These are phyloP conservation scores for Lagria hirta DNA, from an alignment of 2,888 invertebrate species.

Conservation along the genomic window DNA sequence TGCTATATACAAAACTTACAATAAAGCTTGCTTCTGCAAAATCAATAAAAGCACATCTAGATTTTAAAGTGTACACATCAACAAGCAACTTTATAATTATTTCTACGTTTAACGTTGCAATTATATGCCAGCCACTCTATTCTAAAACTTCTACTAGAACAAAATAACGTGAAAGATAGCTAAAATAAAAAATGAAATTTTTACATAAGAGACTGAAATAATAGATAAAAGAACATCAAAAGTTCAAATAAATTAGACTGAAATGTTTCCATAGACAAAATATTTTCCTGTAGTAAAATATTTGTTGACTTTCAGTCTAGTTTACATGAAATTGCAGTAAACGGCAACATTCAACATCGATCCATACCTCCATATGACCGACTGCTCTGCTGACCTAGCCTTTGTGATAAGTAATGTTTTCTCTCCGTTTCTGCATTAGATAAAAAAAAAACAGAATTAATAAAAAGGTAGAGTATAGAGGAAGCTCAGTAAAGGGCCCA, in stretches of 20 bases:
- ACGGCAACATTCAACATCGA: conserved; percentile 35
- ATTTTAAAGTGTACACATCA: too few species aligned
- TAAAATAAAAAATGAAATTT: too few species aligned
- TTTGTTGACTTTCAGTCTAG: conserved; percentile 23
- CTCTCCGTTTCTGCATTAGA: conserved; percentile 53
- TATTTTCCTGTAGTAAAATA: conserved; percentile 14
- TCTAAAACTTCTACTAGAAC: conserved; percentile 3
- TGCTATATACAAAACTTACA: too few species aligned
- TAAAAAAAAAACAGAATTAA: conserved; percentile 38
- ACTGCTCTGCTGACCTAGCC: conserved; percentile 55
- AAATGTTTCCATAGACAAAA: conserved; percentile 12
- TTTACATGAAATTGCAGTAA: conserved; percentile 21
- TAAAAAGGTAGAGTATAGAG: conserved; percentile 4
- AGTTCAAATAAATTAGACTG: conserved; percentile 19
- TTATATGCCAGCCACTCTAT: too few species aligned
- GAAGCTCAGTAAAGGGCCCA: too few species aligned
- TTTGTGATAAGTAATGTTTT: conserved; percentile 56
- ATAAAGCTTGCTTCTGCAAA: too few species aligned
- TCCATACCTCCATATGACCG: conserved; percentile 54
- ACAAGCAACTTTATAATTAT: too few species aligned
- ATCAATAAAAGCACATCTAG: too few species aligned
- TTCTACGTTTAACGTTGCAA: too few species aligned
- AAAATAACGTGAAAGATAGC: too few species aligned
- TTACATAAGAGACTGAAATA: too few species aligned
- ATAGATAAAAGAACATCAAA: too few species aligned